Evolutionary conservation across 1,140 invertebrate genomes (phyloP).

Genomic region (Aplysia californica): DNA sequence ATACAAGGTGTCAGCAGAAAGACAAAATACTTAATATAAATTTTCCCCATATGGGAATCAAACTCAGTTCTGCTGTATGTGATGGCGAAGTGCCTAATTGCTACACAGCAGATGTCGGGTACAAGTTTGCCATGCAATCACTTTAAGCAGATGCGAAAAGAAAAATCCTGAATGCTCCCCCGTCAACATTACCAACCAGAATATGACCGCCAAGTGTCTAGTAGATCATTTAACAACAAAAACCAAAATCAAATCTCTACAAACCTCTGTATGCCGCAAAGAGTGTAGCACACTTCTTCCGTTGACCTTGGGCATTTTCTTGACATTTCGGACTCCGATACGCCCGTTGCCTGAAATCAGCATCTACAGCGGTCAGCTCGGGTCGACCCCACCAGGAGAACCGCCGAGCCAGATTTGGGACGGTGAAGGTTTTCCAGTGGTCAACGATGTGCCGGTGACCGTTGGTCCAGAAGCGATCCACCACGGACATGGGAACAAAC

Average conservation of each 20-base stretch:
- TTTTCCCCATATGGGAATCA: too few relatives aligned
- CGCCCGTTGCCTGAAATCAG: constrained; percentile 9
- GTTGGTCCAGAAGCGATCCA: constrained; percentile 47
- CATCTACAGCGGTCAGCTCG: constrained; percentile 3
- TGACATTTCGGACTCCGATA: constrained; percentile 30
- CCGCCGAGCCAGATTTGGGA: constrained; percentile 30
- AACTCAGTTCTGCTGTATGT: too few relatives aligned
- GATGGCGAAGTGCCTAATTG: too few relatives aligned
- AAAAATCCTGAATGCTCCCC: too few relatives aligned
- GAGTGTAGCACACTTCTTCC: constrained; percentile 59
- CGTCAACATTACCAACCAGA: too few relatives aligned
- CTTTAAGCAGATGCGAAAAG: too few relatives aligned
- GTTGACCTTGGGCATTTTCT: constrained; percentile 28
- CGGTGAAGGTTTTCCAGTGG: constrained; percentile 54
- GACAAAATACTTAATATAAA: neutral
- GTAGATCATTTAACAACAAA: too few relatives aligned
- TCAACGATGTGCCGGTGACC: constrained; percentile 50
- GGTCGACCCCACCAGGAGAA: constrained; percentile 40
- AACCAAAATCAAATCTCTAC: neutral
- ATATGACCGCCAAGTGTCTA: too few relatives aligned
- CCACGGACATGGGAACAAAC: constrained; percentile 72
- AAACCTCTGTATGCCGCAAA: constrained; percentile 71
- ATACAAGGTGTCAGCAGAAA: neutral
- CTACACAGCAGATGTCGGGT: too few relatives aligned
- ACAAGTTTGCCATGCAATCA: too few relatives aligned